These are phyloP conservation scores for Amazona vittata DNA, from an alignment of 2,113 vertebrate genomes.

Conservation along the genomic window DNA sequence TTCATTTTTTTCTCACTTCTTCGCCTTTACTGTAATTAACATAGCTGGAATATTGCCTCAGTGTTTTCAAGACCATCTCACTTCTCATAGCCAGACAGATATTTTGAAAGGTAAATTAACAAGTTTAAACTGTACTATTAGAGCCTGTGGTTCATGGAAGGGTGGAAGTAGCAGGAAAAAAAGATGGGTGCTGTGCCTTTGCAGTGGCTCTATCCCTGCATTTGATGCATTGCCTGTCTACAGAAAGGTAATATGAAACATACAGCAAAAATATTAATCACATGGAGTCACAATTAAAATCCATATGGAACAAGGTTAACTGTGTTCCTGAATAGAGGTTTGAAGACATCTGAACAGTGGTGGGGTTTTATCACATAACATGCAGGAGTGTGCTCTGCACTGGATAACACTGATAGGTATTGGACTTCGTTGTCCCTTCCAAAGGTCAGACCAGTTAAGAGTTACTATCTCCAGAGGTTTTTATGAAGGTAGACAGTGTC, in stretches of 20 bases:
- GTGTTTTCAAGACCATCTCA: neutral
- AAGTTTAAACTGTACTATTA: neutral
- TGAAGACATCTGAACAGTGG: neutral
- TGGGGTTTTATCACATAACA: neutral
- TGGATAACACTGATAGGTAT: neutral
- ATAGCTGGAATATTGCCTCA: neutral
- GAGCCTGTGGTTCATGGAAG: neutral
- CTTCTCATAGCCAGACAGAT: neutral
- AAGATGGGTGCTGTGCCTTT: neutral
- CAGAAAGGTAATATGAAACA: neutral
- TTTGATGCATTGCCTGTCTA: neutral
- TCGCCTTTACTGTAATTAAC: neutral
- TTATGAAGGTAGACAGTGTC: neutral
- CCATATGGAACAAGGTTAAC: neutral
- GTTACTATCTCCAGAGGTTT: neutral
- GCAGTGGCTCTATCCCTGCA: rapidly evolving
- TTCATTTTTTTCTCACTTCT: neutral
- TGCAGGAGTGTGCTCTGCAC: neutral
- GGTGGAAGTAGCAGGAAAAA: neutral
- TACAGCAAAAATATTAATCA: neutral
- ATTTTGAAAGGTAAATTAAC: neutral
- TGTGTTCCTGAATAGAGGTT: neutral
- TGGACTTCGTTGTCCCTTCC: neutral
- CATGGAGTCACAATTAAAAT: neutral
- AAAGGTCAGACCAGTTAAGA: neutral